These are phyloP conservation scores for Aricia agestis DNA, from an alignment of 1,140 invertebrate genomes.

Conservation along the genomic window DNA sequence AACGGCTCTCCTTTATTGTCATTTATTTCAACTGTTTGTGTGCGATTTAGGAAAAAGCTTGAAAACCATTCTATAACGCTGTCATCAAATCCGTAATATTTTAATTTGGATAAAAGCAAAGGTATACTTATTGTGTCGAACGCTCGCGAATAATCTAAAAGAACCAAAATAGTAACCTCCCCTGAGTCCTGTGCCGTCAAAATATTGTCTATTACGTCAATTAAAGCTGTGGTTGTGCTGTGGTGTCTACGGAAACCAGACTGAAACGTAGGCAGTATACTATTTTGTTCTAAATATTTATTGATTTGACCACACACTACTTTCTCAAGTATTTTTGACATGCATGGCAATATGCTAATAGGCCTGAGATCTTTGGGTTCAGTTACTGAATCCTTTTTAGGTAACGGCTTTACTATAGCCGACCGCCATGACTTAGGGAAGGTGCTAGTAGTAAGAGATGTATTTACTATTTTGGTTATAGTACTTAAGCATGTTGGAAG, in stretches of 20 bases:
- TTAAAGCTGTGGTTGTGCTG: not conserved
- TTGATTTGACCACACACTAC: too few relatives aligned
- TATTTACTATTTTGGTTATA: not conserved
- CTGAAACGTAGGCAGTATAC: not conserved
- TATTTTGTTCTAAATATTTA: not conserved
- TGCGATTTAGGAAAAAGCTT: not conserved
- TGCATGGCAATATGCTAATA: not conserved
- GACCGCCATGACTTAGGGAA: too few relatives aligned
- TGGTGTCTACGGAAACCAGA: not conserved
- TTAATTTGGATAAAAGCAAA: not conserved
- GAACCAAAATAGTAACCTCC: not conserved
- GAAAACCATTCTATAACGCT: not conserved
- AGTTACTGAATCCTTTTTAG: too few relatives aligned
- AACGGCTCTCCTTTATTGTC: not conserved
- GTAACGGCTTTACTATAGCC: too few relatives aligned
- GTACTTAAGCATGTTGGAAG: conserved; percentile 26
- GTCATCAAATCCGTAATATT: not conserved
- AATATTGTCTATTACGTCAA: not conserved
- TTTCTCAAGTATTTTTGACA: too few relatives aligned
- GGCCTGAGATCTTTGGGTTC: too few relatives aligned
- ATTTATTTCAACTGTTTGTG: not conserved
- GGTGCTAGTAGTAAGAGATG: too few relatives aligned
- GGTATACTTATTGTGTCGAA: not conserved
- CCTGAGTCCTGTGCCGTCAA: not conserved
- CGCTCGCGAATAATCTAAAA: not conserved